Conservation (phyloP, 2,113 vertebrate species). For the Atrichornis clamosus region DNA sequence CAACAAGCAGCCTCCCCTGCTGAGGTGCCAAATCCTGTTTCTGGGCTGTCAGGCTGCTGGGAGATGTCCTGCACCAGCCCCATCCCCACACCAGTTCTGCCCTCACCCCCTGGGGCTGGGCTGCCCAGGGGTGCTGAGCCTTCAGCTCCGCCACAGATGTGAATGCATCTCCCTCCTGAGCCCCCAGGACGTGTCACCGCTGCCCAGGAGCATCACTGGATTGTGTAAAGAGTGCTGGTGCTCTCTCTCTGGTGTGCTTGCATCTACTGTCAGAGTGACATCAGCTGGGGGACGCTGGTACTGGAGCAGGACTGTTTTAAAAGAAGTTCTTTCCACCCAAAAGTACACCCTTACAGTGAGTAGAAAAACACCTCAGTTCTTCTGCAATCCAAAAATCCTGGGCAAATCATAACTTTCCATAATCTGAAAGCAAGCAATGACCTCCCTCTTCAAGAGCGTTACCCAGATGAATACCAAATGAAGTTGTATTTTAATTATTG, state of each 20-base stretch:
- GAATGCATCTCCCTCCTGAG: background rate
- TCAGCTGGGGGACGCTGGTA: slow-evolving; percentile 53
- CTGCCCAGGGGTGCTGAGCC: background rate
- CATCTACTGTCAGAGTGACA: slow-evolving; percentile 55
- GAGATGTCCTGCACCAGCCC: background rate
- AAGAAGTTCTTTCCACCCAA: background rate
- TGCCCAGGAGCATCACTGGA: background rate
- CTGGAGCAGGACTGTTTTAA: background rate
- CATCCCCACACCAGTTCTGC: background rate
- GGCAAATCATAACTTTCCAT: background rate
- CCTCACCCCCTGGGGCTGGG: background rate
- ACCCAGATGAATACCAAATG: background rate
- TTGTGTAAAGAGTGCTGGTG: background rate
- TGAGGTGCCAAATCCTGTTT: background rate
- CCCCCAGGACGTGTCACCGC: background rate
- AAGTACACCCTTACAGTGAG: fast-evolving
- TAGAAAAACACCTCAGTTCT: background rate
- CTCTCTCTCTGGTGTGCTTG: background rate
- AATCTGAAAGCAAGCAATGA: background rate
- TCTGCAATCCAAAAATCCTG: background rate
- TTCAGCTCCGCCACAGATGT: background rate
- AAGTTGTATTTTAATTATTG: background rate
- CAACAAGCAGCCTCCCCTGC: background rate
- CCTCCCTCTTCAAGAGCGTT: background rate
- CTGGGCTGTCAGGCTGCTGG: background rate